Base-by-base conservation (phyloP, 2,113 vertebrate genomes). In the Barbus barbus region DNA sequence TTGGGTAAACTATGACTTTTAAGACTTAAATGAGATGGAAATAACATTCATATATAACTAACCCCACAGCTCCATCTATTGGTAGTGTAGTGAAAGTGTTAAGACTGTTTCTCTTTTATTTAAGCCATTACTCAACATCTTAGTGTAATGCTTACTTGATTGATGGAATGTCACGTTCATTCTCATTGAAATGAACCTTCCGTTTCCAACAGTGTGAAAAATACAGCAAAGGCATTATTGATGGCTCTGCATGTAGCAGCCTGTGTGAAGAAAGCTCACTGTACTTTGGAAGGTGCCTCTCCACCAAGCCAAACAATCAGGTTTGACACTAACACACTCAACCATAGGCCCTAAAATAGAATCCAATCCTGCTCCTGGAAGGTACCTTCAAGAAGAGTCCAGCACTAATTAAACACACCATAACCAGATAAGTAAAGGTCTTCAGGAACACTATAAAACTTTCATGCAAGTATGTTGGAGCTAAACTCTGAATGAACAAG, bases 281-380 rank as follows among this genome's bases (percentile, higher is more conserved):
- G 28, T 98, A 98, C 91, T 96, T 99, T 91, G 95, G 95, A 87
- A 99, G 97, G 93, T 99, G 98, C 81, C 94, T 98, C 89, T 97
- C 97, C 26, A 95, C 94, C 87, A 96, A 95, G 82, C 95, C 97
- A 31, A 96, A 91, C 91, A 97, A 95, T 85, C 98, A 98, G 97
- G 98, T 98, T 91, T 73, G 90, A 58, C 51, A n/a, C 28, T 58
- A 9, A 22, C 18, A 56, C n/a, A 46, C 41, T 18, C 44, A 26
- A 8, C 51, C 31, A 38, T 36, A 77, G 9, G 22, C 31, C 31
- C 31, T n/a, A 13, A 36, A 67, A 67, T 20, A 20, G 58, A 33
- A 20, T 22, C 31, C 18, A 11, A 9, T 36, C 65, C 65, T 69
- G 65, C 65, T 69, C 18, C 31, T 36, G 65, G 18, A 67, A 18